phyloP scores from a whole-genome alignment of 2,888 invertebrate species.

The Diplazon laetatorius region DNA sequence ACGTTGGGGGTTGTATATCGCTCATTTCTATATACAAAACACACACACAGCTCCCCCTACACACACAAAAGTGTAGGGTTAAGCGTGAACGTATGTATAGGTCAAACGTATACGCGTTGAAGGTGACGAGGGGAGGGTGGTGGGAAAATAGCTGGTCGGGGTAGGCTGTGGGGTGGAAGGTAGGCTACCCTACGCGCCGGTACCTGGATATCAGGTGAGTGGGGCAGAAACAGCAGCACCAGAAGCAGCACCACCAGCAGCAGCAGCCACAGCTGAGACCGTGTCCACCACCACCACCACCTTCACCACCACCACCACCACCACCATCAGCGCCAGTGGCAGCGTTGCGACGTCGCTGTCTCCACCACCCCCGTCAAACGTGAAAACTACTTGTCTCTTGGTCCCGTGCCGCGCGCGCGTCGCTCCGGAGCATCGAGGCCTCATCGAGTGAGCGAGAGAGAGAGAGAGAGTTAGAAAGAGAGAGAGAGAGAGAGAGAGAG shows the following conservation, averaged over 20 bases:
- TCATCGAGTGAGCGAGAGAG: slow-evolving; percentile 56
- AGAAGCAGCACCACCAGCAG: slow-evolving; percentile 3
- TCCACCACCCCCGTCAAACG: slow-evolving; percentile 74
- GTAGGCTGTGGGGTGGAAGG: slow-evolving; percentile 54
- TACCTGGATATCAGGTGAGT: slow-evolving; percentile 64
- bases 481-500: slow-evolving; percentile 48
- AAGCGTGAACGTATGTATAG: slow-evolving; percentile 15
- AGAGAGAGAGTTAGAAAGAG: slow-evolving; percentile 27
- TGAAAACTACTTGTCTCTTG: slow-evolving; percentile 75
- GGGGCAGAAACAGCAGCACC: slow-evolving; percentile 60
- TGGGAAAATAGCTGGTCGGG: slow-evolving; percentile 30
- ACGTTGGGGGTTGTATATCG: slow-evolving; percentile 19
- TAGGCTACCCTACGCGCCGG: slow-evolving; percentile 63
- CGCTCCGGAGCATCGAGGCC: slow-evolving; percentile 46
- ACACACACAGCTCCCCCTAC: too few species aligned
- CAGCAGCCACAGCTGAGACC: slow-evolving; percentile 33
- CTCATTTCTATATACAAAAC: slow-evolving; percentile 13
- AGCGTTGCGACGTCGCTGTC: slow-evolving; percentile 36
- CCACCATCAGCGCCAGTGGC: slow-evolving; percentile 44
- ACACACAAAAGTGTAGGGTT: not conserved
- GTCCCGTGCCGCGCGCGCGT: slow-evolving; percentile 56
- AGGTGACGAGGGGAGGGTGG: slow-evolving; percentile 7
- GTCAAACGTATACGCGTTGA: not conserved
- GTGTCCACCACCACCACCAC: slow-evolving; percentile 46
- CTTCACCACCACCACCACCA: slow-evolving; percentile 42